A percentile compares a stretch with the other conserved stretches of the same genome.
Evolutionary conservation across 2,113 vertebrate species (phyloP).

Genomic region (Delphinus delphis): DNA sequence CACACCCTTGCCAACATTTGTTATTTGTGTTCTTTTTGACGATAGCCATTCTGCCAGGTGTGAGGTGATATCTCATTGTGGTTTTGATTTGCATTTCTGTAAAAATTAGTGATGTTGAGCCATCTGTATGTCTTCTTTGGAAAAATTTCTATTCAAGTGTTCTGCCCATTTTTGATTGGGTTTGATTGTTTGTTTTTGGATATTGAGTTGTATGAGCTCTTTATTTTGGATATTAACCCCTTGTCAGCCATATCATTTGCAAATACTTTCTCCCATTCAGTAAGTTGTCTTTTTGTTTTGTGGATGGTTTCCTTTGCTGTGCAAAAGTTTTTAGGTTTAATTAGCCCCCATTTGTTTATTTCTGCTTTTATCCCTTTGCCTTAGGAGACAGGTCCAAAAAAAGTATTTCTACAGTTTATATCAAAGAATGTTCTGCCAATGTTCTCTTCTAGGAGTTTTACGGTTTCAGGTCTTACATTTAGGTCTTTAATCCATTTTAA

Average conservation of each 20-base stretch:
- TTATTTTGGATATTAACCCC: not conserved
- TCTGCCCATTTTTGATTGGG: not conserved
- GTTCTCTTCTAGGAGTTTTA: not conserved
- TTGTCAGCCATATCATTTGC: not conserved
- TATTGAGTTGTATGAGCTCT: not conserved
- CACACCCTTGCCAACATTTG: not conserved
- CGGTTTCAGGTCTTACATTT: not conserved
- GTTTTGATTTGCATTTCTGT: not conserved
- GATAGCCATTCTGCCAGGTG: not conserved
- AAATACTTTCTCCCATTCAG: not conserved
- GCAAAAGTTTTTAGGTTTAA: not conserved
- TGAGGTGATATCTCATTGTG: not conserved
- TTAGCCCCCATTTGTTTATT: not conserved
- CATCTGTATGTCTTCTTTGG: not conserved
- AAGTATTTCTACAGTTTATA: not conserved
- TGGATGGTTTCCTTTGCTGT: not conserved
- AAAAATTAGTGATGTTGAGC: not conserved
- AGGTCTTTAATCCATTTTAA: not conserved
- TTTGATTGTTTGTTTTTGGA: not conserved
- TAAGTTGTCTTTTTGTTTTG: not conserved
- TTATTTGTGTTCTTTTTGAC: not conserved
- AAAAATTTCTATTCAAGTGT: not conserved
- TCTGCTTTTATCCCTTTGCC: not conserved
- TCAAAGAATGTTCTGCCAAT: not conserved
- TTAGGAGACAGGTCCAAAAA: not conserved